Conservation (phyloP, 2,113 vertebrate species). For the Hyla sarda region DNA sequence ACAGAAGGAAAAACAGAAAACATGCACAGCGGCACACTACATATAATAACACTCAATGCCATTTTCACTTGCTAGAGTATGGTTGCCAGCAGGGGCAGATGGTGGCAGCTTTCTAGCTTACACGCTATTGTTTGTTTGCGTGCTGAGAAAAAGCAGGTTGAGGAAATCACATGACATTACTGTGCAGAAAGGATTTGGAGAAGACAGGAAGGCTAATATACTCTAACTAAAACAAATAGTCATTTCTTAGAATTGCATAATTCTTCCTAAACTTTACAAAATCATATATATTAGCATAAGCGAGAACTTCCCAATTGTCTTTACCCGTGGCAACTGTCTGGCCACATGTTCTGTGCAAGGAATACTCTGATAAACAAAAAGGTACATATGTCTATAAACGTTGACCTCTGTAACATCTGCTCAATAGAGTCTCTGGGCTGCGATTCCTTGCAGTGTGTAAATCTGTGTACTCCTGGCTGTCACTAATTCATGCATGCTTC, state of each 20-base stretch:
- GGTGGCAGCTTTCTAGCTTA: not conserved
- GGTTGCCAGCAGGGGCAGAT: conserved; percentile 19
- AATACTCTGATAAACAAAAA: conserved; percentile 27
- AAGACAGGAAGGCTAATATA: not conserved
- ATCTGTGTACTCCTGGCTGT: conserved; percentile 4
- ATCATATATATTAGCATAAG: not conserved
- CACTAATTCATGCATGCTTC: conserved; percentile 33
- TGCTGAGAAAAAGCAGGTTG: not conserved
- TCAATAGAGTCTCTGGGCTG: conserved; percentile 31
- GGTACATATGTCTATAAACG: conserved; percentile 34
- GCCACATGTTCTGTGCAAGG: conserved; percentile 17
- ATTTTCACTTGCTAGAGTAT: not conserved
- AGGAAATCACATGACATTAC: not conserved
- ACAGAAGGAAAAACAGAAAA: conserved; percentile 17
- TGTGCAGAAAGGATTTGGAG: not conserved
- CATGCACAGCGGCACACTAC: not conserved
- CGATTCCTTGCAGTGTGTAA: conserved; percentile 39
- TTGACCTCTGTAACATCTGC: conserved; percentile 39
- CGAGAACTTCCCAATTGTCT: not conserved
- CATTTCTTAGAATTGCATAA: not conserved
- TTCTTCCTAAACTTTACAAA: not conserved
- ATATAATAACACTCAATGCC: not conserved
- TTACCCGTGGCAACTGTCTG: not conserved
- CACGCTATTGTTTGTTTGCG: not conserved
- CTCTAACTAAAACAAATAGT: not conserved